Base-by-base conservation (phyloP, 1,140 invertebrate species). In the Zelostemma sp. region DNA sequence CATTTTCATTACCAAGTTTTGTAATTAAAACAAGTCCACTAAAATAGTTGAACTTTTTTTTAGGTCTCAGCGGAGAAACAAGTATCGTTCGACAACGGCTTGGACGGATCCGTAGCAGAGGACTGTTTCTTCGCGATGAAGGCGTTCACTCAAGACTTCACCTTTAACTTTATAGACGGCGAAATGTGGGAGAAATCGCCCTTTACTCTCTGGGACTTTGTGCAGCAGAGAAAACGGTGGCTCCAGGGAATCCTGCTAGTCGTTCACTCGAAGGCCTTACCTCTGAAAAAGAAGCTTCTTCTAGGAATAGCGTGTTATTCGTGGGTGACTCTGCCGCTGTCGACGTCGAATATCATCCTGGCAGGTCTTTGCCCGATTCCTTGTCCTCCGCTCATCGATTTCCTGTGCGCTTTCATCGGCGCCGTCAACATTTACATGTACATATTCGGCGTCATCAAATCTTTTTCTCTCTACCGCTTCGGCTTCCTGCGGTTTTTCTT, bases 161-260 rank as follows among this genome's bases (percentile, higher is more conserved):
- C 91, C 0, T 97, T 97, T 79, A 95, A 96, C 76, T 97, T 97
- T 82, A 90, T 98, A 62, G 95, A 97, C 79, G 96, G 97, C 14
- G 96, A 98, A 85, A 98, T 98, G 96, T 96, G 95, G 91, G 97
- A 99, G 81, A 97, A 98, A 79, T 97, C 95, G 12, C 97, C 97
- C 5, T 99, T 99, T 78, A 96, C 95, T 0, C 83, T 97, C 1
- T 92, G 92, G 88, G 97, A 99, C 82, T 97, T 98, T 78, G 89
- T 99, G 35, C 95, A 97, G 80, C 97, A 99, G 81, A 88, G 97
- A 53, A 98, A 98, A 82, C 89, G 97, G 21, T 99, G 97, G 97
- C 88, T 99, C 45, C 95, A 97, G 86, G 97, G 97, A 73, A 99
- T 99, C 68, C 90, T 95, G 16, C 88, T 99, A 57, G 97, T 98